phyloP scores from a whole-genome alignment of 92 coral and sea anemone genomes.

The Epizoanthus scotinus region DNA sequence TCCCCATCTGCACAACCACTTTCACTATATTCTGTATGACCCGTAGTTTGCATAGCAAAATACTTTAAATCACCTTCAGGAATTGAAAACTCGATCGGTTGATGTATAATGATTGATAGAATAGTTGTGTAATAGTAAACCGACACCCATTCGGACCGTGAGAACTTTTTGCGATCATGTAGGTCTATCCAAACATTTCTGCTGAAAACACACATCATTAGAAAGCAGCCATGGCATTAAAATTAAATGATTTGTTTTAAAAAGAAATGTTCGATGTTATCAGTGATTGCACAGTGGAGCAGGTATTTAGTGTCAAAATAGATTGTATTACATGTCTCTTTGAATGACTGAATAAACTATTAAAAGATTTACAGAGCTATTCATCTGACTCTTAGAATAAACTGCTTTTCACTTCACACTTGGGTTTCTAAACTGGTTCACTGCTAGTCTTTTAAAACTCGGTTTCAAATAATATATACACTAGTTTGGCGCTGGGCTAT shows the following conservation, averaged over 20 bases:
- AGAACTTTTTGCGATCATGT: slow-evolving; percentile 6
- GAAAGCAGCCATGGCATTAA: background rate
- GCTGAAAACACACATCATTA: slow-evolving; percentile 2
- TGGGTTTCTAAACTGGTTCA: too few species aligned
- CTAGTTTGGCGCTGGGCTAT: too few species aligned
- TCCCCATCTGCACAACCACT: too few species aligned
- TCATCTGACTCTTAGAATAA: too few species aligned
- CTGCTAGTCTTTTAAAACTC: too few species aligned
- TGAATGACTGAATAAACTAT: too few species aligned
- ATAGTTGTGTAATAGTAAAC: background rate
- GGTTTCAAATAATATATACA: too few species aligned
- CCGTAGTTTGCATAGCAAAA: too few species aligned
- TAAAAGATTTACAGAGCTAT: too few species aligned
- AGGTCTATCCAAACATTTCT: background rate
- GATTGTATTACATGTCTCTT: slow-evolving; percentile 1
- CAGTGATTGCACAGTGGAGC: slow-evolving; percentile 18
- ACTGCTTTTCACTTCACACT: too few species aligned
- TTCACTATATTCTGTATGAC: too few species aligned
- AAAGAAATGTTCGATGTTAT: background rate
- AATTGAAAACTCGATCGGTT: background rate
- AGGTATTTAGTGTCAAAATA: slow-evolving; percentile 22
- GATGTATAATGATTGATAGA: slow-evolving; percentile 4
- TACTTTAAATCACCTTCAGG: too few species aligned
- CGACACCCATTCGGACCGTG: slow-evolving; percentile 13
- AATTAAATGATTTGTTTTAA: background rate